Evolutionary conservation across 2,797 vertebrate genomes (phyloP), one percentile per base, ranked within the genome.

Genomic region (Adelosebastes latens): DNA sequence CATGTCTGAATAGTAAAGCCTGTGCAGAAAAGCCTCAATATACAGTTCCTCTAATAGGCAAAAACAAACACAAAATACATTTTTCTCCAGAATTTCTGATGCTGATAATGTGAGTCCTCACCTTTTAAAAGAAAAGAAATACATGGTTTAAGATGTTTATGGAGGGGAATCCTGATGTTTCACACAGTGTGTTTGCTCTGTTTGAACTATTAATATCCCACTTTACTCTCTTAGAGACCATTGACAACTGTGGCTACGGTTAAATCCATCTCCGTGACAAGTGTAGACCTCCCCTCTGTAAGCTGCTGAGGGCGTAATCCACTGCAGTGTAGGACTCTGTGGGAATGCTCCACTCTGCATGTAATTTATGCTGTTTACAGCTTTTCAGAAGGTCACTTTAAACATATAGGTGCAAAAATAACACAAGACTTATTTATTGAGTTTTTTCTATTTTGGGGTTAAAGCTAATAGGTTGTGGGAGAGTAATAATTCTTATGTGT

Each of bases 231-330:
- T 77, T 9, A 55, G 13, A 76, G 25, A 73, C 65, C 58, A 71
- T 2, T 80, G 75, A 86, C 64, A 85, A 64, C 49, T 58, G 49
- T 8, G 8, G 72, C 53, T 18, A 25, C 3, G 14, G 68, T 34
- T 82, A 80, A 84, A 81, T 80, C 59, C 55, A 80, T 79, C 62
- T 80, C 66, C 20, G 18, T 83, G 73, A 78, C 29, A 78, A 66
- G 34, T 66, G 53, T 7, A 65, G 63, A 56, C 36, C 76, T 31
- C 63, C 22, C 73, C 22, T 53, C 49, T 56, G 42, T 79, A 79
- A 82, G 22, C 79, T 79, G 75, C 70, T 68, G 29, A 79, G 4
- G 63, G 25, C 4, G 60, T 82, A 87, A 88, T 84, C 71, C 84
- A 82, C 58, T 25, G 49, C 24, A 32, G 62, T n/a, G 34, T 31